Percentiles rank a stretch among this genome's conserved stretches.
Conservation (phyloP, 2,888 invertebrate species). For the Anoplius nigerrimus region DNA sequence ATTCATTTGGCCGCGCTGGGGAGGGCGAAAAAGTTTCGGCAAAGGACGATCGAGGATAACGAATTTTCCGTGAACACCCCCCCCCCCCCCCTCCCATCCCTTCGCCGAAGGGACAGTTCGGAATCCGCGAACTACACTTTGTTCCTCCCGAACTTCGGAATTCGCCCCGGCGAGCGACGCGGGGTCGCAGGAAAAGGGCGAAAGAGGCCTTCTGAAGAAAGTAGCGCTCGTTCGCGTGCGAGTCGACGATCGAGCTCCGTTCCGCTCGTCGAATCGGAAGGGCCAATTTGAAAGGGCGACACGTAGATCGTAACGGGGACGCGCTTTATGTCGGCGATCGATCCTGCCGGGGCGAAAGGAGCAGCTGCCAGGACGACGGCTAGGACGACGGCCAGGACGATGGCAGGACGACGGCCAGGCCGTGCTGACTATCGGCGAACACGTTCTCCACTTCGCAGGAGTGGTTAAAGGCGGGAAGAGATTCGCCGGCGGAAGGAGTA, state of each 20-base stretch:
- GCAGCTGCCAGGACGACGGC: too few relatives aligned
- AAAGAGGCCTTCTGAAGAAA: neutral
- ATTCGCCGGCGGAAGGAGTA: neutral
- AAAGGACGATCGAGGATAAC: slow-evolving; percentile 44
- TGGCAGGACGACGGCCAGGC: too few relatives aligned
- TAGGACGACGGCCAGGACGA: too few relatives aligned
- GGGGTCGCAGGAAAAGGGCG: neutral
- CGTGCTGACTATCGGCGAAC: too few relatives aligned
- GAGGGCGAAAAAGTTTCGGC: slow-evolving; percentile 41
- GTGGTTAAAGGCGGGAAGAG: neutral
- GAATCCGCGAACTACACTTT: slow-evolving; percentile 13
- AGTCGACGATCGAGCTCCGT: neutral
- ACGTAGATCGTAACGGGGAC: too few relatives aligned
- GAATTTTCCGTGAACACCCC: slow-evolving; percentile 32
- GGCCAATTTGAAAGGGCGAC: too few relatives aligned
- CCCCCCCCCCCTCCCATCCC: slow-evolving; percentile 9
- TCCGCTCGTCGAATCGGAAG: too few relatives aligned
- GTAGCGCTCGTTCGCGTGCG: neutral
- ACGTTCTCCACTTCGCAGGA: too few relatives aligned
- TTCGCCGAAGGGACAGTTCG: slow-evolving; percentile 16
- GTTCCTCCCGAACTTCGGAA: slow-evolving; percentile 15
- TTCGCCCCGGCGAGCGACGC: neutral
- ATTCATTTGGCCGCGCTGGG: slow-evolving; percentile 48
- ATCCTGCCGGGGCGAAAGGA: too few relatives aligned
- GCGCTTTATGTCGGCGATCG: too few relatives aligned